Percentiles rank a stretch among this genome's conserved stretches.
Evolutionary conservation across 2,113 vertebrate species (phyloP).

Genomic region (Lepisosteus oculatus): DNA sequence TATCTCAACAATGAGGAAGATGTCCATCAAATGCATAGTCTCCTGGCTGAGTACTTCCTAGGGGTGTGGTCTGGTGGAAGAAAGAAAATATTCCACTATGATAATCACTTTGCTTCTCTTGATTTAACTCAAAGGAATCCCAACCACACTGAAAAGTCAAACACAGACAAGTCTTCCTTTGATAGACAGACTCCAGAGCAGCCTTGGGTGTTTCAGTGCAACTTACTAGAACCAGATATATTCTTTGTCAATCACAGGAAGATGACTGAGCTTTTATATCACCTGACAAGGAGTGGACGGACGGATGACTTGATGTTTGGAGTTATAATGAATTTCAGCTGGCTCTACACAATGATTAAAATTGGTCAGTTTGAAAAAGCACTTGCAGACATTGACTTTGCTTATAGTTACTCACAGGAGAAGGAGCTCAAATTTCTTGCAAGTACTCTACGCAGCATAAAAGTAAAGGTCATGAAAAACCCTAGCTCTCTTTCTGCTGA

Average conservation of each 20-base stretch:
- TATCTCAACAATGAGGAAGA: conserved; percentile 87
- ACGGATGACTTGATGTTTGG: conserved; percentile 91
- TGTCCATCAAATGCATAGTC: conserved; percentile 90
- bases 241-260: conserved; percentile 98
- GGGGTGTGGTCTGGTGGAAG: conserved; percentile 93
- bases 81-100: conserved; percentile 84
- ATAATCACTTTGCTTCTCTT: conserved; percentile 79
- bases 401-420: conserved; percentile 88
- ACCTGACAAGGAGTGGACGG: conserved; percentile 86
- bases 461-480: conserved; percentile 82
- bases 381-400: conserved; percentile 86
- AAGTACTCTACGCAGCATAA: conserved; percentile 85
- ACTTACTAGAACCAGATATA: conserved; percentile 91
- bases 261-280: conserved; percentile 92
- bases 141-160: conserved; percentile 78
- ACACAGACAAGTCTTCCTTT: conserved; percentile 82
- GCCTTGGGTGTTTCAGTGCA: conserved; percentile 98
- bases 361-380: conserved; percentile 95
- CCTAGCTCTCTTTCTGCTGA: conserved; percentile 92
- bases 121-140: conserved; percentile 76
- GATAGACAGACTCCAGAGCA: conserved; percentile 94
- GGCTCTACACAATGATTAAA: conserved; percentile 98
- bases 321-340: conserved; percentile 98
- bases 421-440: conserved; percentile 96
- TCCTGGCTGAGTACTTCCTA: no score